phyloP scores from a whole-genome alignment of 2,797 vertebrate genomes.

The Acomys russatus region DNA sequence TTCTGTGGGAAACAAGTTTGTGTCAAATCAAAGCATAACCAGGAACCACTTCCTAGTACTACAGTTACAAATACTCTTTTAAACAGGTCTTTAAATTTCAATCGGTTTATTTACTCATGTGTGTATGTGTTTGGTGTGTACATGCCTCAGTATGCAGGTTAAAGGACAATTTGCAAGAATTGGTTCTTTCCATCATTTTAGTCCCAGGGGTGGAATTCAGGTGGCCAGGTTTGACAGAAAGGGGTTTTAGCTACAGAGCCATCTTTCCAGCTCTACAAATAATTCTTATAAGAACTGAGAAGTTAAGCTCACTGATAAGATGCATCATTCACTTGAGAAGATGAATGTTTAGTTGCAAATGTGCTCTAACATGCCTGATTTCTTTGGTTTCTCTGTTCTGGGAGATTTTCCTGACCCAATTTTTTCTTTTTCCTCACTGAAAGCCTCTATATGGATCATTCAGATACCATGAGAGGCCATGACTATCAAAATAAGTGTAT shows the following conservation, averaged over 20 bases:
- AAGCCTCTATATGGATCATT: neutral
- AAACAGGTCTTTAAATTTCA: no score
- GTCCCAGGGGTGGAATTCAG: neutral
- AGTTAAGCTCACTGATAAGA: neutral
- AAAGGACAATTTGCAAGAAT: neutral
- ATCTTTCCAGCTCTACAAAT: neutral
- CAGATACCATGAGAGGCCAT: neutral
- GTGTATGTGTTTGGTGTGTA: no score
- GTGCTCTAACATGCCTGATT: neutral
- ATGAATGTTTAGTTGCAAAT: neutral
- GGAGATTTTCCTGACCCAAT: neutral
- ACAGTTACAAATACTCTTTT: neutral
- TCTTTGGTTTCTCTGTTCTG: neutral
- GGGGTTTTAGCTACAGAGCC: neutral
- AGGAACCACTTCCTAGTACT: neutral
- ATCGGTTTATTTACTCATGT: neutral
- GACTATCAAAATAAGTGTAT: constrained; percentile 38
- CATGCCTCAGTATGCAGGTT: no score
- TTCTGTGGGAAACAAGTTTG: constrained; percentile 15
- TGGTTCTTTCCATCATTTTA: neutral
- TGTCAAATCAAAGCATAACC: neutral
- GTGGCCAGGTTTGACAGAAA: neutral
- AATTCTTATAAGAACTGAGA: neutral
- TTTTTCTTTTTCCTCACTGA: constrained; percentile 27
- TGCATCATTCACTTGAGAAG: constrained; percentile 14